phyloP scores from a whole-genome alignment of 2,888 invertebrate species.

The Lasioglossum malachurum region DNA sequence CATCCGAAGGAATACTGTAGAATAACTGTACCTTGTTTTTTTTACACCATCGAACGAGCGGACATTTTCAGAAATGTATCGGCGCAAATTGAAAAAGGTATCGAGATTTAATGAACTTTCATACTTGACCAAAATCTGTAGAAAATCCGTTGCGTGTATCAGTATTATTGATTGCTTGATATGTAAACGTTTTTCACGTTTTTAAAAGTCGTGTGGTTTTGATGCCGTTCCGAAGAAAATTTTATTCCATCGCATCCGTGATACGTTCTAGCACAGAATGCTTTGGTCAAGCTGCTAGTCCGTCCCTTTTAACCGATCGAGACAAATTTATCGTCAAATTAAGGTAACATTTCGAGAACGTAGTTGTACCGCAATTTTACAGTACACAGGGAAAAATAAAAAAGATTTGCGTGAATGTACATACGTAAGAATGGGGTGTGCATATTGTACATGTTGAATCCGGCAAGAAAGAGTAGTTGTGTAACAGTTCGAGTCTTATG shows the following conservation, averaged over 20 bases:
- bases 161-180: slow-evolving; percentile 39
- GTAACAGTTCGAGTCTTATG: slow-evolving; percentile 51
- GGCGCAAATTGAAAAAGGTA: slow-evolving; percentile 17
- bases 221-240: not conserved
- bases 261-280: slow-evolving; percentile 59
- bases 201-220: slow-evolving; percentile 4
- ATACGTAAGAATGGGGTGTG: slow-evolving; percentile 54
- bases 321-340: slow-evolving; percentile 36
- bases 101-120: slow-evolving; percentile 15
- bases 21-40: slow-evolving; percentile 44
- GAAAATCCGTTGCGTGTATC: slow-evolving; percentile 23
- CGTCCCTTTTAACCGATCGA: slow-evolving; percentile 63
- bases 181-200: slow-evolving; percentile 23
- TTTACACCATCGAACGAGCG: slow-evolving; percentile 42
- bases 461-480: slow-evolving; percentile 43
- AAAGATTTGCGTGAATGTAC: slow-evolving; percentile 41
- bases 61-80: slow-evolving; percentile 19
- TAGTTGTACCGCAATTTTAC: slow-evolving; percentile 35
- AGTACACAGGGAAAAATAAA: slow-evolving; percentile 17
- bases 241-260: slow-evolving; percentile 13
- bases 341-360: slow-evolving; percentile 44
- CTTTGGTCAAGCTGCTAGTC: slow-evolving; percentile 62
- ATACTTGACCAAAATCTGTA: slow-evolving; percentile 49
- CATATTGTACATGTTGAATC: slow-evolving; percentile 44
- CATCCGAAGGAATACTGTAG: not conserved